Base-by-base conservation (phyloP, 2,797 vertebrate genomes). In the Protosalanx chinensis region DNA sequence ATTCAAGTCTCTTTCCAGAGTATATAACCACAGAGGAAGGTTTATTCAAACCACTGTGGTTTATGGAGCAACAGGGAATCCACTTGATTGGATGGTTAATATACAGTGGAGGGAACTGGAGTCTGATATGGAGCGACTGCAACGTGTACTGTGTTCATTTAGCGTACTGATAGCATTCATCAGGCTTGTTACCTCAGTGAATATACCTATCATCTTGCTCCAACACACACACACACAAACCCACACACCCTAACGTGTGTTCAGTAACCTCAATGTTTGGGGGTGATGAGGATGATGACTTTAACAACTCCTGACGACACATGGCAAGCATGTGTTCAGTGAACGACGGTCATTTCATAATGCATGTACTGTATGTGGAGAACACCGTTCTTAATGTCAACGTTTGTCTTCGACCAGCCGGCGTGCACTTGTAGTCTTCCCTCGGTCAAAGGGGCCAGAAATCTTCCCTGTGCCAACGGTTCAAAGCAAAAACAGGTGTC, bases 71-170 rank as follows among this genome's bases (percentile, higher is more conserved):
- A 71, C 74, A 71, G 85, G 84, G 85, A 86, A 91, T 90, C 80
- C 5, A 76, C 85, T 68, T 79, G 83, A 88, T 91, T 88, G 79
- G 83, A 85, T 89, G 84, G 89, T 94, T 90, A 56, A 56, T 86
- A 84, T 86, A 87, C 68, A 59, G 72, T 84, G 85, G 90, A 90
- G 84, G 84, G 85, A 84, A 91, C 89, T 91, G 88, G 91, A 88
- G 86, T 13, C 12, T 46, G 8, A 12, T 8, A 46, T 46, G 41
- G 41, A 46, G 10, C 3, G 41, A 46, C 41, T 46, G 13, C 41
- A 12, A 91, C 78, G 72, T 79, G 77, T 82, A 85, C 85, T 89
- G 90, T 88, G 91, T 90, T 88, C 85, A 84, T 89, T 83, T 89
- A 85, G 82, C 84, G 79, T 60, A 29, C 20, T 86, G 18, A 6